phyloP scores from a whole-genome alignment of 92 coral and sea anemone genomes.

The Phenganax marumi region DNA sequence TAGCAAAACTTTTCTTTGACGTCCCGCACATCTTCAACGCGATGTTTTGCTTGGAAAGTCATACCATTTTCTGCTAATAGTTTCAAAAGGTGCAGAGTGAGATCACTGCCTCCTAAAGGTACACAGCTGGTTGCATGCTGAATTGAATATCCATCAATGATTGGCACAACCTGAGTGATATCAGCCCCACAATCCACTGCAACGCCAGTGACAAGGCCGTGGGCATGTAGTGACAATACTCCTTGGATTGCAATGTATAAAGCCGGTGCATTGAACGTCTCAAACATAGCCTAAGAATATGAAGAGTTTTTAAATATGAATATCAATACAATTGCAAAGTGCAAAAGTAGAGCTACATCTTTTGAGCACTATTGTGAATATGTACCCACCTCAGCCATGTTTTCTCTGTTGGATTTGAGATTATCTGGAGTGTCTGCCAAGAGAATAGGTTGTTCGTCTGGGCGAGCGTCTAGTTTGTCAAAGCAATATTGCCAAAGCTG shows the following conservation, averaged over 20 bases:
- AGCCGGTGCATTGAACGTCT: slow-evolving; percentile 87
- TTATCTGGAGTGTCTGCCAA: slow-evolving; percentile 90
- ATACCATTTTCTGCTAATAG: slow-evolving; percentile 78
- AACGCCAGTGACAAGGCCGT: slow-evolving; percentile 91
- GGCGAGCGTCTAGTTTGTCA: slow-evolving; percentile 84
- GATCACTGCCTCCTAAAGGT: slow-evolving; percentile 76
- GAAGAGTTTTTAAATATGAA: too few species aligned
- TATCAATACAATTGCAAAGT: not conserved
- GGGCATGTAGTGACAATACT: slow-evolving; percentile 82
- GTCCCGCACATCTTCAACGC: slow-evolving; percentile 80
- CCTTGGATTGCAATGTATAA: slow-evolving; percentile 89
- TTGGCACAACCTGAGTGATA: slow-evolving; percentile 83
- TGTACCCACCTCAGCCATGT: slow-evolving; percentile 84
- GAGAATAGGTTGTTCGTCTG: slow-evolving; percentile 90
- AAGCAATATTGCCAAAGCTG: slow-evolving; percentile 93
- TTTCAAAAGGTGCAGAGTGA: slow-evolving; percentile 76
- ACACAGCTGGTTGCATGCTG: slow-evolving; percentile 79
- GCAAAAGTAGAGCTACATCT: not conserved
- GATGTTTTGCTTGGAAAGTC: slow-evolving; percentile 68
- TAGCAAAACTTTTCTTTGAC: slow-evolving; percentile 88
- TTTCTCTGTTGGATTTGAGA: slow-evolving; percentile 87
- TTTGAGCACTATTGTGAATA: not conserved
- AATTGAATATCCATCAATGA: slow-evolving; percentile 79
- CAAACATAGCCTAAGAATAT: slow-evolving; percentile 77
- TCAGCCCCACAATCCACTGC: slow-evolving; percentile 90